phyloP scores from a whole-genome alignment of 1,140 invertebrate species.

The Caenorhabditis tropicalis region DNA sequence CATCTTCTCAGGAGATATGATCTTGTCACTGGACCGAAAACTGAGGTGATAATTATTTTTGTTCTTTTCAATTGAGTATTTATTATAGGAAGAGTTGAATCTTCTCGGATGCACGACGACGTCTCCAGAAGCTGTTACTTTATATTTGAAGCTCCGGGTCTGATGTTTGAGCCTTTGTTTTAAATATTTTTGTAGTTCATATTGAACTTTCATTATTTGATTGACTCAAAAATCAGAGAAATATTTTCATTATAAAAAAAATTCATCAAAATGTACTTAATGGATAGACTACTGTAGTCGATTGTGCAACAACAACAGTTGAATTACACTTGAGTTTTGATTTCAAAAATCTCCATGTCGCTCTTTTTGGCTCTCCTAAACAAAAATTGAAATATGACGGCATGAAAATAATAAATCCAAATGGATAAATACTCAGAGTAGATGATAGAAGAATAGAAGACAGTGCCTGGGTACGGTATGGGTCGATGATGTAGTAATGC shows the following conservation, averaged over 20 bases:
- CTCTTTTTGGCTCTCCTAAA: background rate
- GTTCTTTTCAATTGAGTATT: background rate
- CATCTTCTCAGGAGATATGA: constrained; percentile 65
- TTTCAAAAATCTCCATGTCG: background rate
- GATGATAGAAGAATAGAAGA: background rate
- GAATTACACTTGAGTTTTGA: background rate
- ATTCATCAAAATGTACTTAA: background rate
- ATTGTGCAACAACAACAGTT: background rate
- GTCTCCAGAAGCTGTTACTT: constrained; percentile 31
- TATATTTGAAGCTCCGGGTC: background rate
- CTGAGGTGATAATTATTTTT: constrained; percentile 46
- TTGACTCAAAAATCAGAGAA: too few relatives aligned
- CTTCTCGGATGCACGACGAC: constrained; percentile 28
- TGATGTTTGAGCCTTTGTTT: background rate
- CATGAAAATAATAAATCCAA: background rate
- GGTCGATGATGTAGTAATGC: background rate
- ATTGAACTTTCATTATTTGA: too few relatives aligned
- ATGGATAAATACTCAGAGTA: background rate
- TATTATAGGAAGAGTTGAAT: background rate
- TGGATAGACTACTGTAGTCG: background rate
- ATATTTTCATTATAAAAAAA: too few relatives aligned
- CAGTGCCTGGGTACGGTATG: background rate
- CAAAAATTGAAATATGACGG: background rate
- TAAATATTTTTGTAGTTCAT: too few relatives aligned
- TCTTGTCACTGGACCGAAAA: constrained; percentile 61